Conservation (phyloP, 2,888 invertebrate species). For the Liopterus haemorrhoidalis region DNA sequence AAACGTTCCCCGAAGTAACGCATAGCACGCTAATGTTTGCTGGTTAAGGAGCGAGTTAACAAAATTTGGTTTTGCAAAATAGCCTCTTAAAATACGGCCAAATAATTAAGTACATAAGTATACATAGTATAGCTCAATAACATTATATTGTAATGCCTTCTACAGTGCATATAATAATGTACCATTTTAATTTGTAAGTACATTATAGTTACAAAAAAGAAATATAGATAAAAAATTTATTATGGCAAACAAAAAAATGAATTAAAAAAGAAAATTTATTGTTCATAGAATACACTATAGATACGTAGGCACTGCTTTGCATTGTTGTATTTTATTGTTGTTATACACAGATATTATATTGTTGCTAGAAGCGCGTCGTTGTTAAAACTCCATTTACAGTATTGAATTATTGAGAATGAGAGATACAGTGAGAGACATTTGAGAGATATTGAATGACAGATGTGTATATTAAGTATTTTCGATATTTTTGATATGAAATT, state of each 20-base stretch:
- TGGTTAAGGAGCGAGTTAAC: no score
- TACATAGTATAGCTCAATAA: slow-evolving; percentile 16
- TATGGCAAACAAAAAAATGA: slow-evolving; percentile 18
- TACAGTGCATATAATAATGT: slow-evolving; percentile 36
- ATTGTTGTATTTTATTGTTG: slow-evolving; percentile 45
- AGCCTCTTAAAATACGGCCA: slow-evolving; percentile 20
- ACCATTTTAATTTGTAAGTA: slow-evolving; percentile 14
- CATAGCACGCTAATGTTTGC: no score
- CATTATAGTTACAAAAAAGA: slow-evolving; percentile 13
- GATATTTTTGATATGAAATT: no score
- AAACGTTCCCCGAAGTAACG: no score
- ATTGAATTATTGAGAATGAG: slow-evolving; percentile 1
- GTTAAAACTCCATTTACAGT: slow-evolving; percentile 32
- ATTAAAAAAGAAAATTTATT: slow-evolving; percentile 13
- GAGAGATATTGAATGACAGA: neutral
- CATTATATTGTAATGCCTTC: slow-evolving; percentile 37
- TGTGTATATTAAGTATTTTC: no score
- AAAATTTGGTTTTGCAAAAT: slow-evolving; percentile 18
- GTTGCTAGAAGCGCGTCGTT: slow-evolving; percentile 46
- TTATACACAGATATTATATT: slow-evolving; percentile 44
- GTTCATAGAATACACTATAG: slow-evolving; percentile 21
- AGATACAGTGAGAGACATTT: neutral
- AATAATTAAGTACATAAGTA: slow-evolving; percentile 17
- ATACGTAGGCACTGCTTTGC: slow-evolving; percentile 39
- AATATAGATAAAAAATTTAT: slow-evolving; percentile 14